phyloP scores from a whole-genome alignment of 2,888 invertebrate genomes.

The Tenthredo notha region DNA sequence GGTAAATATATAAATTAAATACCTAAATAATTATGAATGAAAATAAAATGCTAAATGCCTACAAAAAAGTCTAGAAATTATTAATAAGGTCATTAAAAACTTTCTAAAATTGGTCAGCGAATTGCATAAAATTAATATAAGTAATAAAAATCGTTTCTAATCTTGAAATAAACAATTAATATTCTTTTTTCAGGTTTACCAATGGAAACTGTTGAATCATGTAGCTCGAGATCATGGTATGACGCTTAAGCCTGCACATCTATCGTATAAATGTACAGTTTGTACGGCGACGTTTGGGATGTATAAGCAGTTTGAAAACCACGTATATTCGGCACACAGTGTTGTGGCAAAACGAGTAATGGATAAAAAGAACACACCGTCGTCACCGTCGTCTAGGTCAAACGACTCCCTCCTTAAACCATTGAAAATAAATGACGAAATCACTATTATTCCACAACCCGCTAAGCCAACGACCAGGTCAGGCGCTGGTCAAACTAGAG shows the following conservation, averaged over 20 bases:
- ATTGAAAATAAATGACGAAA: conserved; percentile 93
- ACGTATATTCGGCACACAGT: conserved; percentile 95
- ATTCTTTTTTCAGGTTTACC: conserved; percentile 86
- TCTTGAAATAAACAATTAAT: not conserved
- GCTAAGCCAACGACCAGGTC: conserved; percentile 79
- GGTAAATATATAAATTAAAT: conserved; percentile 80
- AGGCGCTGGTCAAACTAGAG: conserved; percentile 69
- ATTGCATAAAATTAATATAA: not conserved
- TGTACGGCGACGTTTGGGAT: conserved; percentile 97
- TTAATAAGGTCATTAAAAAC: not conserved
- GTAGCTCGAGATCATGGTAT: conserved; percentile 95
- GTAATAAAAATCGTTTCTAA: not conserved
- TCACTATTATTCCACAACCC: conserved; percentile 93
- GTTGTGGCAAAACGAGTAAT: conserved; percentile 93
- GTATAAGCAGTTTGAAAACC: conserved; percentile 97
- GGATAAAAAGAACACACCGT: conserved; percentile 85
- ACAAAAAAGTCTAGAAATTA: not conserved
- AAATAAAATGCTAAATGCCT: not conserved
- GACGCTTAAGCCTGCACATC: conserved; percentile 94
- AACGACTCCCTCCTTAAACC: conserved; percentile 88
- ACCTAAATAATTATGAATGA: not conserved
- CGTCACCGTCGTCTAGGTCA: conserved; percentile 77
- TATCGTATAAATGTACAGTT: conserved; percentile 97
- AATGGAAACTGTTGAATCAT: conserved; percentile 95
- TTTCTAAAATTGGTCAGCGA: not conserved